Evolutionary conservation across 1,140 invertebrate species (phyloP).

Genomic region (Cyclina sinensis): DNA sequence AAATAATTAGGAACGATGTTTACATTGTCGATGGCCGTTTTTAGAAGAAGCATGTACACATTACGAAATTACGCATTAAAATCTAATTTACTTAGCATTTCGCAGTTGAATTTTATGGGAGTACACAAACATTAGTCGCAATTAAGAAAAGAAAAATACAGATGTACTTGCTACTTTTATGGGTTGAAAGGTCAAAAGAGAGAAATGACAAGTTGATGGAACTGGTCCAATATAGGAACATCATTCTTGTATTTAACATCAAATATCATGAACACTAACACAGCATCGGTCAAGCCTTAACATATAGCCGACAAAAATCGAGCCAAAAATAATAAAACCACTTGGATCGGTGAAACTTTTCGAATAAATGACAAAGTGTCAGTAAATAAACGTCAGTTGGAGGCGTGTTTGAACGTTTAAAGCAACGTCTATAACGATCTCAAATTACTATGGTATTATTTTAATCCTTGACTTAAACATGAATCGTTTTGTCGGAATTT

Average conservation of each 20-base stretch:
- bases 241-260: slow-evolving; percentile 1
- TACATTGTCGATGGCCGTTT: too few relatives aligned
- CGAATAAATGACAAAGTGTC: slow-evolving; percentile 50
- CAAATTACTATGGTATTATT: not conserved
- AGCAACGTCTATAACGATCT: not conserved
- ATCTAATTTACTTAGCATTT: too few relatives aligned
- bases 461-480: not conserved
- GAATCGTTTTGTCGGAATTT: not conserved
- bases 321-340: slow-evolving; percentile 31
- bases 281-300: slow-evolving; percentile 10
- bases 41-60: too few relatives aligned
- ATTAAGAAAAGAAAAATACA: too few relatives aligned
- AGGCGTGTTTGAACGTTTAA: not conserved
- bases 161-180: too few relatives aligned
- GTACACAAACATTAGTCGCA: too few relatives aligned
- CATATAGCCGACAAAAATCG: slow-evolving; percentile 27
- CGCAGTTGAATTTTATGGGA: too few relatives aligned
- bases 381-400: not conserved
- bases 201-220: not conserved
- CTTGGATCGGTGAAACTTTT: slow-evolving; percentile 34
- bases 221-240: not conserved
- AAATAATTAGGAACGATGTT: too few relatives aligned
- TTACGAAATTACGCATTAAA: too few relatives aligned
- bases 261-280: not conserved
- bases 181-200: too few relatives aligned